These are phyloP conservation scores for Tipula lateralis DNA, from an alignment of 2,888 invertebrate species.

Conservation along the genomic window DNA sequence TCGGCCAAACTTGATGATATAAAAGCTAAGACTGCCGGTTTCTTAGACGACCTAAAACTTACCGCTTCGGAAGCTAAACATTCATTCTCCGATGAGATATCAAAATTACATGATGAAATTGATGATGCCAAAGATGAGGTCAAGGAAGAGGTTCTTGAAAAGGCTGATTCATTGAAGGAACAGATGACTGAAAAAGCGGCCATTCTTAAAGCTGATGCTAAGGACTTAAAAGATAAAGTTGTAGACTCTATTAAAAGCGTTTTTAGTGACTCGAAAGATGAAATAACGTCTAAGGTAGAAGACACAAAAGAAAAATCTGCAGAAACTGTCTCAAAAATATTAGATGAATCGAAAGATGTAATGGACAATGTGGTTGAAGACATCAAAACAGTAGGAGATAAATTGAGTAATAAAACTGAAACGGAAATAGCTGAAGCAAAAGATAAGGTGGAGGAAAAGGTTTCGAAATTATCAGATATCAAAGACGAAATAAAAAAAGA, in stretches of 20 bases:
- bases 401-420: neutral
- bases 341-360: neutral
- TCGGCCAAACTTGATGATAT: neutral
- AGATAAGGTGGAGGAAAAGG: neutral
- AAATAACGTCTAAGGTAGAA: conserved; percentile 33
- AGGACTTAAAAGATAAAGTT: conserved; percentile 32
- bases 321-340: neutral
- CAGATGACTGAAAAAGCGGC: neutral
- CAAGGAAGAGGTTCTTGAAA: neutral
- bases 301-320: neutral
- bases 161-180: neutral
- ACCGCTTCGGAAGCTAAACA: neutral
- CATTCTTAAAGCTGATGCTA: neutral
- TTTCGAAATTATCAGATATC: neutral
- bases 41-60: neutral
- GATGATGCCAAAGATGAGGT: neutral
- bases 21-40: neutral
- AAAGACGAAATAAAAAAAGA: neutral
- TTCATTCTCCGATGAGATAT: neutral
- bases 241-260: neutral
- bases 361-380: too few relatives aligned
- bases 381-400: too few relatives aligned
- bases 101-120: neutral
- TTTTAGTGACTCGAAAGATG: conserved; percentile 32
- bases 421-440: neutral